Conservation (phyloP, 2,888 invertebrate species). For the Metellina segmentata region DNA sequence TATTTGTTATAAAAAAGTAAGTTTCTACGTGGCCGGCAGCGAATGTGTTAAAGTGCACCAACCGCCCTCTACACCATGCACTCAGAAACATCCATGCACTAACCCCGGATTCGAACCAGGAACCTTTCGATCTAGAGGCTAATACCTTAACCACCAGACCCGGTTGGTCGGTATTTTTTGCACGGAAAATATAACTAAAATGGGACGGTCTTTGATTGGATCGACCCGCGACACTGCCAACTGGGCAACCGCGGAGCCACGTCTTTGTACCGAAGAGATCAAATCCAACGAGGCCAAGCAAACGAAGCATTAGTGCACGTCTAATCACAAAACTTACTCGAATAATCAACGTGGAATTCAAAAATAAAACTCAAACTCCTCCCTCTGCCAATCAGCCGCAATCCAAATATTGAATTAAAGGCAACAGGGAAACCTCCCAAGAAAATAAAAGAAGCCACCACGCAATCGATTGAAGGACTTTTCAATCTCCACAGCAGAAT, state of each 20-base stretch:
- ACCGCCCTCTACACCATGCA: no score
- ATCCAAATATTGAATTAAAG: not conserved
- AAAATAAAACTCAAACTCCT: not conserved
- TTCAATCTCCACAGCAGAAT: conserved; percentile 31
- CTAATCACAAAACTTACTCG: not conserved
- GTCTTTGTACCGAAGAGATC: not conserved
- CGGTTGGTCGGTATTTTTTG: no score
- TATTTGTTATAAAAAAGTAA: no score
- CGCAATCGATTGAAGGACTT: not conserved
- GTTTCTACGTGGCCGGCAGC: no score
- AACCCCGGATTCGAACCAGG: no score
- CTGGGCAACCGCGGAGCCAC: not conserved
- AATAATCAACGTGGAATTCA: not conserved
- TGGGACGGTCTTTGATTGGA: no score
- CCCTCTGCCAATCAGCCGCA: not conserved
- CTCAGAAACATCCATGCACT: no score
- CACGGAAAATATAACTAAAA: no score
- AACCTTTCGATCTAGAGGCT: no score
- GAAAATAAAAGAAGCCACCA: not conserved
- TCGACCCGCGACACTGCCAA: no score
- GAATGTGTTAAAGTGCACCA: no score
- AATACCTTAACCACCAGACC: no score
- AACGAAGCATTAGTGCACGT: not conserved
- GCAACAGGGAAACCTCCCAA: not conserved
- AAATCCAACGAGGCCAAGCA: not conserved